Evolutionary conservation across 2,113 vertebrate genomes (phyloP), one percentile per base, ranked within the genome.

Genomic region (Poeciliopsis prolifica): DNA sequence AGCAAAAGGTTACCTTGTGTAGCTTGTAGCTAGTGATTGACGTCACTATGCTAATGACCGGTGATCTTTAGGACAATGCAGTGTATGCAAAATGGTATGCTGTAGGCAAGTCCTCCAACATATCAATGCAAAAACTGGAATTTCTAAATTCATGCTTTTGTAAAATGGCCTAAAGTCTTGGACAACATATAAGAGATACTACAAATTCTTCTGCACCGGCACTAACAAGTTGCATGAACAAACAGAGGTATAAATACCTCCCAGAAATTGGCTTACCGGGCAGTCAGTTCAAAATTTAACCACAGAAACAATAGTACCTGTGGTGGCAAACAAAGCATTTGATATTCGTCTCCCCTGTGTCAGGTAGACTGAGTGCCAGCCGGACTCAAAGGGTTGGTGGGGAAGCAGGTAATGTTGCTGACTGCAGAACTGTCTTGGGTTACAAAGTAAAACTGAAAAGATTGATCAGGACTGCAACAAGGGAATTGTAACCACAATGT

Each of bases 301-400:
- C 87, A 86, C 82, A 81, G 86, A 65, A 60, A 85, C 85, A 87
- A 80, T 86, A 87, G 88, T 75, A 79, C 82, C 80, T 84, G 88
- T 67, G 70, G 82, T 74, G 84, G 85, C 78, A 89, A 91, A 90
- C 88, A 90, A 91, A 87, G 86, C 90, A 87, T 90, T 90, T 92
- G 86, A 93, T 91, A 91, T 90, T 86, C 87, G 82, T 86, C 87
- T 90, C 91, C 91, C 89, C 35, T 78, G 91, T 90, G 88, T 89
- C 83, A 86, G 86, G 79, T 82, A 75, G 78, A 89, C 79, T 89
- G 79, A 87, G 77, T 86, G 87, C 87, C 90, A 90, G 87, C 79
- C 85, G 86, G 80, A 89, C 78, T 85, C 86, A 82, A 78, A 87
- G 82, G 68, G 75, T 78, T 81, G 78, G 68, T 28, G 40, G 75